Base-by-base conservation (phyloP, 30 jellyfish, hydroid and myxozoan species). In the Hydractinia echinata region DNA sequence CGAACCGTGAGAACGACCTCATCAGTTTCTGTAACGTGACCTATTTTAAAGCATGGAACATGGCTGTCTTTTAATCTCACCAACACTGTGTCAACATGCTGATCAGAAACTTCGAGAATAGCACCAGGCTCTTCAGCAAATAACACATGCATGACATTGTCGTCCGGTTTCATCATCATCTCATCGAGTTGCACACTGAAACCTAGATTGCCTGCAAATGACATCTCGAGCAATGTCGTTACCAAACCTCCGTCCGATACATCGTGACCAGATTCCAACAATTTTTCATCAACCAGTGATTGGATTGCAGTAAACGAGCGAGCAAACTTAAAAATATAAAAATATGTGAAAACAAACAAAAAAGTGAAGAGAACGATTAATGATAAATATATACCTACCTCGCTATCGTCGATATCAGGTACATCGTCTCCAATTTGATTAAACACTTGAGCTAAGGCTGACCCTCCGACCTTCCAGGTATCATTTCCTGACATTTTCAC, bases 161-260 rank as follows among this genome's bases (percentile, higher is more conserved):
- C 54, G 77, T n/a, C 30, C 5, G n/a, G 66, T 77, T 10, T 66
- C 8, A 39, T 39, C 54, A 8, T 16, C 5, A 30, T 76, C 64
- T 51, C 21, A 10, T 58, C 50, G 54, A 90, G 21, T 21, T 76
- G 20, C 16, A 90, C 66, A 15, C 54, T 51, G 71, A 89, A 55
- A 10, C 94, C 94, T 9, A 86, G 71, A 70, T 86, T 83, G 13
- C 97, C 96, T 51, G 95, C 95, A 77, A 90, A 90, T 8, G 94
- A 94, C 97, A 90, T 90, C 49, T 90, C 97, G 48, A 90, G 78
- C 19, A 86, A 39, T 13, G 96, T 73, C n/a, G 90, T 71, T 19
- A 90, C 71, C 61, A 90, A 76, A 16, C 97, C 97, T 11, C 97
- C 97, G 58, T 90, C 97, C 8, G 95, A 84, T 20, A 85, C 66